Evolutionary conservation across 2,113 vertebrate species (phyloP), one percentile per base, ranked within the genome.

Genomic region (Sebastes schlegelii): DNA sequence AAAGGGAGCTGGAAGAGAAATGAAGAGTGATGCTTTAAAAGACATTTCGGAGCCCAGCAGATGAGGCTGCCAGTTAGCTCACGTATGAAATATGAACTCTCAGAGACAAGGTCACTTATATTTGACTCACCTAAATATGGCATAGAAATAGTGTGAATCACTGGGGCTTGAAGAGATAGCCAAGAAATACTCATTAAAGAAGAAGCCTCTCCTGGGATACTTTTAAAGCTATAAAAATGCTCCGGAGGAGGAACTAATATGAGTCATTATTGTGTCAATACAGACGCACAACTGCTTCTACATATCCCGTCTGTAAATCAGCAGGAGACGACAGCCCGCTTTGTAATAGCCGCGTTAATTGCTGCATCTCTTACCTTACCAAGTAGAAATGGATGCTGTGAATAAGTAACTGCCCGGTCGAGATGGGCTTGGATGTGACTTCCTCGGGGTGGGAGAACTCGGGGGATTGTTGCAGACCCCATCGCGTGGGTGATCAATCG

Each of bases 401-500:
- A 86, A 89, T 78, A 89, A 87, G 80, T 79, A 82, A 83, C 80
- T 5, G 49, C 54, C 61, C 16, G 58, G 60, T 70, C 72, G 80
- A 70, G 72, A 87, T 71, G 79, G 77, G 81, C 69, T 43, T 58
- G 77, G 80, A 88, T 86, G 83, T 49, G 79, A 79, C 14, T 67
- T 74, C 62, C 61, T 45, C 26, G 19, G 57, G 58, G 46, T 64
- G 61, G 78, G 66, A 63, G 77, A 84, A 83, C 90, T 89, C 82
- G 1, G 7, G 43, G 80, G 89, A 91, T 86, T 89, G 80, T 88
- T 89, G 76, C 80, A 74, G 80, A 87, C 88, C 79, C 83, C 80
- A 80, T 92, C 91, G 86, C 67, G 62, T 55, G 67, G 75, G 72
- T 51, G 17, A 93, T 95, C 94, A 95, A 95, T 95, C 93, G 91